Conservation (phyloP, 2,888 invertebrate species). For the Euclidia mi region DNA sequence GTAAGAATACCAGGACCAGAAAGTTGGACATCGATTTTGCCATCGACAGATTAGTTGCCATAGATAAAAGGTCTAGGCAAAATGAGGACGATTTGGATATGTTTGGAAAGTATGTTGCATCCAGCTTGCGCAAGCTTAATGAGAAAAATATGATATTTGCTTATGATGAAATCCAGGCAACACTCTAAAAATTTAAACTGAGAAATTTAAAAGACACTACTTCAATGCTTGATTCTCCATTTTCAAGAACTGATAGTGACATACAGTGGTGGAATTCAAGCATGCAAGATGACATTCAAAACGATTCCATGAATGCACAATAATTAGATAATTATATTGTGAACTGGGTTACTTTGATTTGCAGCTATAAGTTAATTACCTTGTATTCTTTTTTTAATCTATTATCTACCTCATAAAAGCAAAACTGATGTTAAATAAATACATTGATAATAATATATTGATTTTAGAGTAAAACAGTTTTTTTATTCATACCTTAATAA, state of each 20-base stretch:
- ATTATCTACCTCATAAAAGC: no score
- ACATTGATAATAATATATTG: no score
- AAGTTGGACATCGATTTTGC: constrained; percentile 18
- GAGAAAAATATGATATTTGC: constrained; percentile 23
- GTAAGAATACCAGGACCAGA: constrained; percentile 18
- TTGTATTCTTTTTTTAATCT: constrained; percentile 4
- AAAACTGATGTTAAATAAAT: no score
- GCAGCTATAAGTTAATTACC: not conserved
- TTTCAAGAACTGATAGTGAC: constrained; percentile 19
- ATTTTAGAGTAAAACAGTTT: no score
- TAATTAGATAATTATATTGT: constrained; percentile 7
- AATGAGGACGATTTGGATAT: constrained; percentile 22
- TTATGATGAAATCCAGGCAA: constrained; percentile 29
- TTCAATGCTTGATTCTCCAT: constrained; percentile 21
- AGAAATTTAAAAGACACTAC: constrained; percentile 14
- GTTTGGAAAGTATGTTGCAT: constrained; percentile 19
- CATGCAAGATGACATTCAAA: constrained; percentile 19
- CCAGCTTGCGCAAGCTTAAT: constrained; percentile 21
- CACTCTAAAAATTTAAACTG: constrained; percentile 23
- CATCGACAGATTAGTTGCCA: constrained; percentile 19
- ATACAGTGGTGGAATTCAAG: constrained; percentile 23
- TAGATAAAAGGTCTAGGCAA: constrained; percentile 24
- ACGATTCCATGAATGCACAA: constrained; percentile 14
- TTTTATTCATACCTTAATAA: no score
- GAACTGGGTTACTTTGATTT: not conserved